A percentile compares a stretch with the other conserved stretches of the same genome.
phyloP scores from a whole-genome alignment of 2,797 vertebrate genomes.

The Hemitrygon akajei region DNA sequence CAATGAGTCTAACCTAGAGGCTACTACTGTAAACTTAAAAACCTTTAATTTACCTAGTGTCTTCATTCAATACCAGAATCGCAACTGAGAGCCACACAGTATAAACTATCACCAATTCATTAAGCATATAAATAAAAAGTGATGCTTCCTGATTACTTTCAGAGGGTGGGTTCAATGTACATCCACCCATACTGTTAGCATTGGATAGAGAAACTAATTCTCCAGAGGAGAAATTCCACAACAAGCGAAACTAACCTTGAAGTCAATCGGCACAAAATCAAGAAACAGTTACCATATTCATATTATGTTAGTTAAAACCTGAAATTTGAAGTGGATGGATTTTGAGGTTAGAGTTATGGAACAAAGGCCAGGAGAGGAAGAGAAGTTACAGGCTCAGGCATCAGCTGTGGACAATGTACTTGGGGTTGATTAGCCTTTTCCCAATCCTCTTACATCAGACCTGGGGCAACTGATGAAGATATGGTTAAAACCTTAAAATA shows the following conservation, averaged over 20 bases:
- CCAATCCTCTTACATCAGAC: not conserved
- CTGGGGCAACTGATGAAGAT: not conserved
- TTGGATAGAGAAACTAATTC: not conserved
- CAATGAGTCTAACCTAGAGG: too few relatives aligned
- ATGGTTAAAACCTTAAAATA: too few relatives aligned
- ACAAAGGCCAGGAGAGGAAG: not conserved
- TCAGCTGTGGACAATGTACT: not conserved
- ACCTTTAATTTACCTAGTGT: not conserved
- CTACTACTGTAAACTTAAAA: not conserved
- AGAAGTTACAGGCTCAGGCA: not conserved
- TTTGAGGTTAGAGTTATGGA: not conserved
- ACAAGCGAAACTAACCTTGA: too few relatives aligned
- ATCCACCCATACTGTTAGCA: not conserved
- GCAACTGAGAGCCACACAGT: not conserved
- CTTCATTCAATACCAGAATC: not conserved
- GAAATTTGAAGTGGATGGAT: not conserved
- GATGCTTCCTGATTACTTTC: not conserved
- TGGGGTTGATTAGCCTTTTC: not conserved
- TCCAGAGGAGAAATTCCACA: not conserved
- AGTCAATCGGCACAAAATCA: too few relatives aligned
- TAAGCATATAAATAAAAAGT: not conserved
- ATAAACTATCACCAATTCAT: not conserved
- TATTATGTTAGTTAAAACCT: not conserved
- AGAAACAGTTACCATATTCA: not conserved
- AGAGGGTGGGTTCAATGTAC: not conserved